Evolutionary conservation across 2,113 vertebrate genomes (phyloP).

Genomic region (Etheostoma cragini): DNA sequence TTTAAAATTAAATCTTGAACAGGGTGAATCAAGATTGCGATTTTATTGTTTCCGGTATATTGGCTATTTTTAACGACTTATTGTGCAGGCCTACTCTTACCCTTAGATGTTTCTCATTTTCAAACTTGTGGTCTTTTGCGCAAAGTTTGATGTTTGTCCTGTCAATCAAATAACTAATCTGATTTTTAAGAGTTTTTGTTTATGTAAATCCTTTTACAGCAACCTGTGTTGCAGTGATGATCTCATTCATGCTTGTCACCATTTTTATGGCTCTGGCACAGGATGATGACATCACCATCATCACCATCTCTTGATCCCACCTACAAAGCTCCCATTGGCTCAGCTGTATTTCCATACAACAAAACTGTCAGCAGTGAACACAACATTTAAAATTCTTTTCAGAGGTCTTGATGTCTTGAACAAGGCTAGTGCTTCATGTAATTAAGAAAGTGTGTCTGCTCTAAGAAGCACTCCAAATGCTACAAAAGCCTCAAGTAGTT

Average conservation of each 20-base stretch:
- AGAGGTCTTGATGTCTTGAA: conserved; percentile 1
- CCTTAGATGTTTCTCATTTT: background rate
- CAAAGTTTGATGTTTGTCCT: background rate
- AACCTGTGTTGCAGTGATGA: background rate
- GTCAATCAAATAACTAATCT: background rate
- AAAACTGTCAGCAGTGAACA: background rate
- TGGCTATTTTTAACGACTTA: no score
- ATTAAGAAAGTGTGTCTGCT: background rate
- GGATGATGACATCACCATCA: background rate
- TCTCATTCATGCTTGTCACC: background rate
- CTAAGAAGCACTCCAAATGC: background rate
- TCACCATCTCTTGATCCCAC: background rate
- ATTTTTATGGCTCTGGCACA: background rate
- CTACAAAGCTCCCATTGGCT: background rate
- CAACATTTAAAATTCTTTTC: background rate
- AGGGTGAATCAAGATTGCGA: no score
- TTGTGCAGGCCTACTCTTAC: no score
- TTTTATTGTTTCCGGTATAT: no score
- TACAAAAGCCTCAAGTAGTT: background rate
- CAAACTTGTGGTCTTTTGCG: background rate
- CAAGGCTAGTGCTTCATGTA: background rate
- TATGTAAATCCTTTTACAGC: background rate
- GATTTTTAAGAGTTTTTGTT: background rate
- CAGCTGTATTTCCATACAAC: background rate
- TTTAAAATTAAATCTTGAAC: no score